These are phyloP conservation scores for Drosophila setosimentum DNA, from an alignment of 2,888 invertebrate genomes.

Conservation along the genomic window DNA sequence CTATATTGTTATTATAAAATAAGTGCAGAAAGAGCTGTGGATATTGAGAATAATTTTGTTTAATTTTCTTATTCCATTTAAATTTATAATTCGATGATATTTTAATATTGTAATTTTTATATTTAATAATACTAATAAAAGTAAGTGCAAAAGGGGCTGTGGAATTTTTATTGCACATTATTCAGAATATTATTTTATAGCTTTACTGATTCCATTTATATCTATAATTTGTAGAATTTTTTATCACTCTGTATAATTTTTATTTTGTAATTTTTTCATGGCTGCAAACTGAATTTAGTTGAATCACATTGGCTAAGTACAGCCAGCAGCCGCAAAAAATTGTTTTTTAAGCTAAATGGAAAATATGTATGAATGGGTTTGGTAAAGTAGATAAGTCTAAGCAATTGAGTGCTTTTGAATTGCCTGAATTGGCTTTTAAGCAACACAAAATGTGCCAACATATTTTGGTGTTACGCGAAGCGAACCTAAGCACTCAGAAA, in stretches of 20 bases:
- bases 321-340: not conserved
- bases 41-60: no score
- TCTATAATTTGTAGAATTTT: not conserved
- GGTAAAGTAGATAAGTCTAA: constrained; percentile 32
- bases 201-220: not conserved
- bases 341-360: constrained; percentile 29
- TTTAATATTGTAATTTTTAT: not conserved
- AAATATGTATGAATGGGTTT: constrained; percentile 6
- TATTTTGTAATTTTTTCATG: not conserved
- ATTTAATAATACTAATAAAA: not conserved
- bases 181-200: no score
- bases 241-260: not conserved
- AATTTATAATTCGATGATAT: not conserved
- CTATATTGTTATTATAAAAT: not conserved
- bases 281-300: constrained; percentile 1
- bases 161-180: no score
- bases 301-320: not conserved
- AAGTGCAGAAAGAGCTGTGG: not conserved
- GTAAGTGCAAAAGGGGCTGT: not conserved
- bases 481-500: constrained; percentile 38
- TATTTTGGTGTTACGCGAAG: constrained; percentile 40
- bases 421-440: constrained; percentile 13
- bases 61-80: not conserved
- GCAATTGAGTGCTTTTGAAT: constrained; percentile 7
- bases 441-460: constrained; percentile 22